Evolutionary conservation across 1,140 invertebrate genomes (phyloP).

Genomic region (Batillaria attramentaria): DNA sequence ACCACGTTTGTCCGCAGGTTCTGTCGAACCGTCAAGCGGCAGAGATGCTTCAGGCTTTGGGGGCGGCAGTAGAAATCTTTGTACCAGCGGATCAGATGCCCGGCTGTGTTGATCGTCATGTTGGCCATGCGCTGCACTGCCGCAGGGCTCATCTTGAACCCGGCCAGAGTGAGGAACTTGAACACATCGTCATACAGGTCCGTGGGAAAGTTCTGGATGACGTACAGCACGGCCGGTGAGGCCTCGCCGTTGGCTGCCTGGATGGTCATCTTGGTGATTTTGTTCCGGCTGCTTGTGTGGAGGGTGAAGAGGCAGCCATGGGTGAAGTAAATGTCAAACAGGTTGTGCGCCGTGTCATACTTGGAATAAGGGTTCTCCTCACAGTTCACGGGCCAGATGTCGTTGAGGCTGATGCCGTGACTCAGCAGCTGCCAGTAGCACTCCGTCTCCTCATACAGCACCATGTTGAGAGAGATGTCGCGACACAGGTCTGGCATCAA

Average conservation of each 20-base stretch:
- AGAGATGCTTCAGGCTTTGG: constrained; percentile 32
- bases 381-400: constrained; percentile 34
- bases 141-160: constrained; percentile 25
- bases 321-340: constrained; percentile 34
- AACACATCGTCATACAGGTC: constrained; percentile 33
- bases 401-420: constrained; percentile 21
- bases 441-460: constrained; percentile 32
- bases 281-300: constrained; percentile 32
- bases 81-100: constrained; percentile 30
- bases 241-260: constrained; percentile 33
- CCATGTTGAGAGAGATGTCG: constrained; percentile 30
- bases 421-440: constrained; percentile 32
- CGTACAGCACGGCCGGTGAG: constrained; percentile 27
- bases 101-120: constrained; percentile 33
- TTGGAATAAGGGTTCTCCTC: constrained; percentile 19
- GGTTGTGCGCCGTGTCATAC: constrained; percentile 30
- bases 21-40: constrained; percentile 21
- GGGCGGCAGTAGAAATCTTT: constrained; percentile 31
- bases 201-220: constrained; percentile 36
- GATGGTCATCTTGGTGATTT: constrained; percentile 34
- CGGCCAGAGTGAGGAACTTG: constrained; percentile 30
- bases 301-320: constrained; percentile 33
- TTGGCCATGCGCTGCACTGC: constrained; percentile 33
- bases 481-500: constrained; percentile 23
- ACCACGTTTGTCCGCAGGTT: constrained; percentile 27